Percentiles rank a stretch among this genome's conserved stretches.
Conservation (phyloP, 2,888 invertebrate genomes). For the Arrhopalites spinosus region DNA sequence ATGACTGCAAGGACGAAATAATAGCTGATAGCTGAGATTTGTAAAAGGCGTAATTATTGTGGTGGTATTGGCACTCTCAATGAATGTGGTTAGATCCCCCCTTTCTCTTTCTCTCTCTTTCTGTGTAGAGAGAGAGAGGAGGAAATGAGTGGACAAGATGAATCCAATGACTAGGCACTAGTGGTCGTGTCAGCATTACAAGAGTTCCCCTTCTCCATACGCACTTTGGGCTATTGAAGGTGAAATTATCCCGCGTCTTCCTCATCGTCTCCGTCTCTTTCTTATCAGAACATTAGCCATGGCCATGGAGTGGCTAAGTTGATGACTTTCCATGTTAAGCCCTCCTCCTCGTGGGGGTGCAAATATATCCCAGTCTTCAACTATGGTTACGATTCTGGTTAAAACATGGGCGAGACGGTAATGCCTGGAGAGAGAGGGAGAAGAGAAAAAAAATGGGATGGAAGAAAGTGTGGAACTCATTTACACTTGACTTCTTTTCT, state of each 20-base stretch:
- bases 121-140: background rate
- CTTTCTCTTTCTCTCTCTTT: background rate
- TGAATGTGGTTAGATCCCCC: background rate
- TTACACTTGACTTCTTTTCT: slow-evolving; percentile 40
- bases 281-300: slow-evolving; percentile 17
- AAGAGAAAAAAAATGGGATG: slow-evolving; percentile 5
- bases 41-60: background rate
- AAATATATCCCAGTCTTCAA: no score
- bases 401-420: background rate
- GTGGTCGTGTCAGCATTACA: background rate
- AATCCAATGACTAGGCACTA: background rate
- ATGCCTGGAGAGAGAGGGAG: background rate
- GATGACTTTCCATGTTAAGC: slow-evolving; percentile 16
- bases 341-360: no score
- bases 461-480: slow-evolving; percentile 36
- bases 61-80: background rate
- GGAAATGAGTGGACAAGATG: background rate
- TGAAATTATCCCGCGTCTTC: slow-evolving; percentile 10
- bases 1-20: background rate
- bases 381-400: background rate
- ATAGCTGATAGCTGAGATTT: background rate
- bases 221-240: background rate
- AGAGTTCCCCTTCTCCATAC: no score
- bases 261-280: background rate
- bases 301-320: background rate